A percentile compares a stretch with the other conserved stretches of the same genome.
These are phyloP conservation scores for Tortricodes alternella DNA, from an alignment of 2,888 invertebrate genomes.

Conservation along the genomic window DNA sequence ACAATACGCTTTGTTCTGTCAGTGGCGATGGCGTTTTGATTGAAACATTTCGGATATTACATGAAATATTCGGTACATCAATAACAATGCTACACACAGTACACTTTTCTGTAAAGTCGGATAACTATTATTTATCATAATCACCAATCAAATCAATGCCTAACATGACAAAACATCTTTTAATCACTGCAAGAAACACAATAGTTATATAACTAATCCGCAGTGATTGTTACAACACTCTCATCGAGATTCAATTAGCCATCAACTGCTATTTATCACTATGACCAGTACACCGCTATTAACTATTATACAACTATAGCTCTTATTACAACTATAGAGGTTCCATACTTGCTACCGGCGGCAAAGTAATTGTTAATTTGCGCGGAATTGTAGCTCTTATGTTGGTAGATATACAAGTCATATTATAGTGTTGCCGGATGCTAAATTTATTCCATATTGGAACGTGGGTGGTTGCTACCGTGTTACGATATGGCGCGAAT, in stretches of 20 bases:
- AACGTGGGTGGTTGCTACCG: slow-evolving; percentile 63
- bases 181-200: background rate
- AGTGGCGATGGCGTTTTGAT: too few species aligned
- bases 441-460: slow-evolving; percentile 53
- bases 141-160: background rate
- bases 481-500: slow-evolving; percentile 61
- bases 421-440: slow-evolving; percentile 32
- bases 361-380: background rate
- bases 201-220: background rate
- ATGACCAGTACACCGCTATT: background rate
- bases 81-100: too few species aligned
- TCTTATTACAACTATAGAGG: slow-evolving; percentile 18
- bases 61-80: too few species aligned
- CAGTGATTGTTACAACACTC: background rate
- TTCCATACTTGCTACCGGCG: slow-evolving; percentile 11
- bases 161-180: background rate
- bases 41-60: too few species aligned
- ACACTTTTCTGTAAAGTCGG: too few species aligned
- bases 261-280: slow-evolving; percentile 20
- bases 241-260: slow-evolving; percentile 20
- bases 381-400: slow-evolving; percentile 6
- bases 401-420: background rate
- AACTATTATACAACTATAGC: slow-evolving; percentile 14
- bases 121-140: too few species aligned
- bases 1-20: too few species aligned